These are phyloP conservation scores for Cremastinae sp. DNA, from an alignment of 2,888 invertebrate genomes.

Conservation along the genomic window DNA sequence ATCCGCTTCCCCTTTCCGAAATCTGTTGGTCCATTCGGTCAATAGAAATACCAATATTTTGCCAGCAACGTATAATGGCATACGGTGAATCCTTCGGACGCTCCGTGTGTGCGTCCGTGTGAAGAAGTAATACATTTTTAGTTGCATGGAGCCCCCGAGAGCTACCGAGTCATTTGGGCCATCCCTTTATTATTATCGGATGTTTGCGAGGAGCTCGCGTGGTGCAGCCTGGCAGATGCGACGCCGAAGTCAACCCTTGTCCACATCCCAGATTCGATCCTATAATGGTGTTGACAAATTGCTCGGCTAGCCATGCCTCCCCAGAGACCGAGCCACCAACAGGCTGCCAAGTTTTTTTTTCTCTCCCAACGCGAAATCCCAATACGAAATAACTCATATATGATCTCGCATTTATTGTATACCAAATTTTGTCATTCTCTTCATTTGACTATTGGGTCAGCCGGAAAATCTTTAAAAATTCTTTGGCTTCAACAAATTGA, in stretches of 20 bases:
- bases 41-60: slow-evolving; percentile 76
- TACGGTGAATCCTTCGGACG: slow-evolving; percentile 68
- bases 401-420: background rate
- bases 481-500: too few relatives aligned
- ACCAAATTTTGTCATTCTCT: slow-evolving; percentile 44
- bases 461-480: too few relatives aligned
- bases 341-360: slow-evolving; percentile 55
- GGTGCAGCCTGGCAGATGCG: slow-evolving; percentile 76
- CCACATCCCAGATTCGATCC: slow-evolving; percentile 59
- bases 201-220: slow-evolving; percentile 62
- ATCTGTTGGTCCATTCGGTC: slow-evolving; percentile 68
- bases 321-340: slow-evolving; percentile 66
- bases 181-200: slow-evolving; percentile 79
- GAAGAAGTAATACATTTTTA: slow-evolving; percentile 47
- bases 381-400: background rate
- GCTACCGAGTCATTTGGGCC: slow-evolving; percentile 74
- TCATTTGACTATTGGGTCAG: too few relatives aligned
- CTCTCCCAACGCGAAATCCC: slow-evolving; percentile 40
- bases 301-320: slow-evolving; percentile 78
- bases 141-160: slow-evolving; percentile 67
- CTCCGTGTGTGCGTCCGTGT: slow-evolving; percentile 28
- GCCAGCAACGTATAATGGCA: slow-evolving; percentile 75
- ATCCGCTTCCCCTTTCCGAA: slow-evolving; percentile 50
- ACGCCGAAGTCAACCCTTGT: slow-evolving; percentile 76
- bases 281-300: slow-evolving; percentile 81